A percentile compares a stretch with the other conserved stretches of the same genome.
phyloP scores from a whole-genome alignment of 2,797 vertebrate genomes.

The Urosaurus nigricauda region DNA sequence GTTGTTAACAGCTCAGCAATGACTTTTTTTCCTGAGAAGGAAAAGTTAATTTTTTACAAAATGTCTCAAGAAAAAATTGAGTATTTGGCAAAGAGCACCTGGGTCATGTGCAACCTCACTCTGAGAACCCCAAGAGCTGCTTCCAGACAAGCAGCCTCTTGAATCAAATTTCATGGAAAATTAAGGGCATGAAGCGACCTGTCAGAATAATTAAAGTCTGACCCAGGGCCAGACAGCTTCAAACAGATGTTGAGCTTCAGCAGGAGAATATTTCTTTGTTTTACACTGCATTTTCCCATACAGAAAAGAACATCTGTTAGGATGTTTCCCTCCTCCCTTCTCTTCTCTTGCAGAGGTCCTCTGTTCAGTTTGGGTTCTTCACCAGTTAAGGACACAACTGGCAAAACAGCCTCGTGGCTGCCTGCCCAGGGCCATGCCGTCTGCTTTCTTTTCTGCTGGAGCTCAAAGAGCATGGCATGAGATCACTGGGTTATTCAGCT shows the following conservation, averaged over 20 bases:
- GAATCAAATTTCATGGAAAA: slow-evolving; percentile 74
- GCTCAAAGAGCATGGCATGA: background rate
- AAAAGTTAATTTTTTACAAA: rapidly evolving
- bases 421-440: background rate
- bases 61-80: slow-evolving; percentile 26
- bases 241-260: slow-evolving; percentile 73
- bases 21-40: slow-evolving; percentile 23
- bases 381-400: slow-evolving; percentile 17
- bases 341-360: background rate
- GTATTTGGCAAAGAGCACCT: slow-evolving; percentile 23
- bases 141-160: slow-evolving; percentile 55
- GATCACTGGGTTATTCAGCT: rapidly evolving
- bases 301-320: slow-evolving; percentile 70
- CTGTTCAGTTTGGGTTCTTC: background rate
- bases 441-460: background rate
- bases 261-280: slow-evolving; percentile 76
- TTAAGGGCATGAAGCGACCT: slow-evolving; percentile 73
- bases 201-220: slow-evolving; percentile 72
- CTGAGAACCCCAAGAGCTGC: slow-evolving; percentile 44
- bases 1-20: background rate
- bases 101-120: background rate
- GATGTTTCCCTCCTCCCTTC: background rate
- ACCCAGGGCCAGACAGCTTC: slow-evolving; percentile 70
- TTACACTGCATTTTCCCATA: slow-evolving; percentile 68
- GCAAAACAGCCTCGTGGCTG: background rate